phyloP scores from a whole-genome alignment of 2,113 vertebrate species.

The Sclerurus mexicanus region DNA sequence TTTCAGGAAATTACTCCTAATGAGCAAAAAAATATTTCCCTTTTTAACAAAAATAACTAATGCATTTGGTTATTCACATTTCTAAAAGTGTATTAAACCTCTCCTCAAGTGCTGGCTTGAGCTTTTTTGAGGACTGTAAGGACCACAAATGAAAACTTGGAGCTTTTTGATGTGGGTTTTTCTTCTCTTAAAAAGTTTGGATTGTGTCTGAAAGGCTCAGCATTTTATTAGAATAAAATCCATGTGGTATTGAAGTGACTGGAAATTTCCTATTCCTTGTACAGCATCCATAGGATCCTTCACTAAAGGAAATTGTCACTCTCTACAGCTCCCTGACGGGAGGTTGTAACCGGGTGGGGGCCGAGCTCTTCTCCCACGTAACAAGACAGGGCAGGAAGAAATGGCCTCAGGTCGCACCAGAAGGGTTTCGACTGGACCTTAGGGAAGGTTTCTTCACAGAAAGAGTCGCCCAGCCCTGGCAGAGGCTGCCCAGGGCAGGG shows the following conservation, averaged over 20 bases:
- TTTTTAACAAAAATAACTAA: slow-evolving; percentile 1
- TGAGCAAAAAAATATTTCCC: slow-evolving; percentile 50
- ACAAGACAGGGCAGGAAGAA: background rate
- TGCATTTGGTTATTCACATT: slow-evolving; percentile 20
- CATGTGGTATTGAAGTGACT: background rate
- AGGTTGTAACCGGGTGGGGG: background rate
- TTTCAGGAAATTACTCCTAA: slow-evolving; percentile 45
- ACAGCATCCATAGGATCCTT: background rate
- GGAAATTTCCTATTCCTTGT: background rate
- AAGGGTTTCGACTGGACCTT: background rate
- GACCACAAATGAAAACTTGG: slow-evolving; percentile 11
- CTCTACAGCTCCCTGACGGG: background rate
- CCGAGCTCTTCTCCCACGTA: background rate
- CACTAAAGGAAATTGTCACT: background rate
- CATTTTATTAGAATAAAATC: background rate
- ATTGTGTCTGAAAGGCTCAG: background rate
- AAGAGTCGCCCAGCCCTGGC: background rate
- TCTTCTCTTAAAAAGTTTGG: background rate
- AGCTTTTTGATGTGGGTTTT: background rate
- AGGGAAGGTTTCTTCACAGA: background rate
- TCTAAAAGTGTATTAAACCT: background rate
- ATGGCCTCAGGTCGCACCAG: background rate
- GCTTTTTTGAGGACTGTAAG: background rate
- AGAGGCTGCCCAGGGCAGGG: background rate
- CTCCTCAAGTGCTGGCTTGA: background rate